Conservation (phyloP, 2,113 vertebrate species). For the Hiodon tergisus region DNA sequence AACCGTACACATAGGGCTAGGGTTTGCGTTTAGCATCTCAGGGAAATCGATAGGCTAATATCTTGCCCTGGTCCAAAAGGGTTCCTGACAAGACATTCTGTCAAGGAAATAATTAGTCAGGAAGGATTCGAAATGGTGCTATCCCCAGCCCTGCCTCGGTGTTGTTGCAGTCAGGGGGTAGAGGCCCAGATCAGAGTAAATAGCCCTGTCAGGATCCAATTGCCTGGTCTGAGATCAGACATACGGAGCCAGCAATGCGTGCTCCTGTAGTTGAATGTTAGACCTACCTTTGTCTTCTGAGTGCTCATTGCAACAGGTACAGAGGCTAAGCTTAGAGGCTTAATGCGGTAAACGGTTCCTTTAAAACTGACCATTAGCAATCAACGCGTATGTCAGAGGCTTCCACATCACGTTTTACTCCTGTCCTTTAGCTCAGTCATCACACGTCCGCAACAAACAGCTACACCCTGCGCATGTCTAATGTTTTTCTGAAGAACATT, state of each 20-base stretch:
- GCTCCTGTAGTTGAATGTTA: not conserved
- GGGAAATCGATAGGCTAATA: constrained; percentile 41
- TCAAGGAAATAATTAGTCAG: constrained; percentile 38
- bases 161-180: constrained; percentile 20
- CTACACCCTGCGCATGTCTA: too few species aligned
- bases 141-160: not conserved
- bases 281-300: not conserved
- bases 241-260: constrained; percentile 8
- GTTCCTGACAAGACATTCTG: constrained; percentile 38
- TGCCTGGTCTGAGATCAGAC: constrained; percentile 27
- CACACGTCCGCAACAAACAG: too few species aligned
- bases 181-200: constrained; percentile 42
- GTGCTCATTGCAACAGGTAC: not conserved
- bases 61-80: constrained; percentile 29
- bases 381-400: not conserved
- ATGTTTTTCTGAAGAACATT: too few species aligned
- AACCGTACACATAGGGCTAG: constrained; percentile 28
- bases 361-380: not conserved
- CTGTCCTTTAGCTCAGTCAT: too few species aligned
- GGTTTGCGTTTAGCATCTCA: constrained; percentile 25
- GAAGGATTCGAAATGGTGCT: constrained; percentile 14
- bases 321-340: too few species aligned
- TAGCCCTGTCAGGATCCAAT: constrained; percentile 44
- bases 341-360: too few species aligned
- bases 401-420: not conserved